Conservation (phyloP, 1,140 invertebrate species). For the Akabosia matsudoensis region DNA sequence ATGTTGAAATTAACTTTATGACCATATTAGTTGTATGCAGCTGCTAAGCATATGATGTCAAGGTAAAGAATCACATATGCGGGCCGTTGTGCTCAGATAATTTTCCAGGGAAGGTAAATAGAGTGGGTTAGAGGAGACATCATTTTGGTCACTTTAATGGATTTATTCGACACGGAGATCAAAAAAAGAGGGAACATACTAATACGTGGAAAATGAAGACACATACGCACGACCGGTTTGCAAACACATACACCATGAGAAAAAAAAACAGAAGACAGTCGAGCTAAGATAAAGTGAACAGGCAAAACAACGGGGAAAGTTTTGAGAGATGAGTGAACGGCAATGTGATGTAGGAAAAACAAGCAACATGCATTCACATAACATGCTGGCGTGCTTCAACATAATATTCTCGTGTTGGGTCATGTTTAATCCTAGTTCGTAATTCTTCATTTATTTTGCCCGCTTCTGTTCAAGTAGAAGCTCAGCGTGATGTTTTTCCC, state of each 20-base stretch:
- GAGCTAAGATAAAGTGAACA: neutral
- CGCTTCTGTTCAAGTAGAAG: conserved; percentile 14
- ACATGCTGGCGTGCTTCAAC: conserved; percentile 16
- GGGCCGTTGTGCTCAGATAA: too few species aligned
- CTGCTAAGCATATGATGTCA: too few species aligned
- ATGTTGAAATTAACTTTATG: too few species aligned
- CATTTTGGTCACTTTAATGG: neutral
- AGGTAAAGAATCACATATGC: too few species aligned
- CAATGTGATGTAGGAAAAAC: neutral
- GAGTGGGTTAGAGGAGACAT: neutral
- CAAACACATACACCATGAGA: neutral
- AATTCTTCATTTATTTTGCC: conserved; percentile 22
- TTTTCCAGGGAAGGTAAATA: neutral
- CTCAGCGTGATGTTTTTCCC: conserved; percentile 4
- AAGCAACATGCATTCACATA: conserved; percentile 15
- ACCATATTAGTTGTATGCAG: too few species aligned
- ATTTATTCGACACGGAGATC: conserved; percentile 10
- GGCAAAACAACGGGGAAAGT: neutral
- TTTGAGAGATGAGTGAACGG: neutral
- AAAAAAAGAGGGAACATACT: conserved; percentile 5
- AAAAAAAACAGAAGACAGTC: neutral
- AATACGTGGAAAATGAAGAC: neutral
- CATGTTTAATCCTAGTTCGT: conserved; percentile 25
- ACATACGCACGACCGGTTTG: neutral
- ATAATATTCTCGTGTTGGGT: conserved; percentile 18